phyloP scores from a whole-genome alignment of 2,888 invertebrate species.

The Sphaerophoria taeniata region DNA sequence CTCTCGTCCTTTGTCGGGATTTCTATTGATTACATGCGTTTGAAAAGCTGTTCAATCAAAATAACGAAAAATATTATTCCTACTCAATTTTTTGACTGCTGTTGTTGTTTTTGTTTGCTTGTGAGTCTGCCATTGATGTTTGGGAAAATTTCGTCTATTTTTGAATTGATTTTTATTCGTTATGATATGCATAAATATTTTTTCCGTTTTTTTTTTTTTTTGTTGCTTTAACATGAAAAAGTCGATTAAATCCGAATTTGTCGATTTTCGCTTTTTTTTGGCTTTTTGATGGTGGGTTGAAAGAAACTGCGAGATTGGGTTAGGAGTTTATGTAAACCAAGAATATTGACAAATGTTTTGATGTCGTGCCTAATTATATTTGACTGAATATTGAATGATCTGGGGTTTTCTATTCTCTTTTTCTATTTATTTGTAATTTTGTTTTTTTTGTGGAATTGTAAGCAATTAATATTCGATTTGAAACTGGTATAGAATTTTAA shows the following conservation, averaged over 20 bases:
- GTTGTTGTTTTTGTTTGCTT: neutral
- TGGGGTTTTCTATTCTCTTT: constrained; percentile 1
- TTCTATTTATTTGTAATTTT: neutral
- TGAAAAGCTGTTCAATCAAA: constrained; percentile 32
- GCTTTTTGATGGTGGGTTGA: neutral
- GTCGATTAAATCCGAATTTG: constrained; percentile 27
- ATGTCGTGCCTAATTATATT: constrained; percentile 31
- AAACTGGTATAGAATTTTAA: neutral
- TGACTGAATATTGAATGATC: constrained; percentile 23
- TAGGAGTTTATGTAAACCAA: neutral
- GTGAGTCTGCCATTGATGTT: neutral
- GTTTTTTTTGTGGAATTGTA: neutral
- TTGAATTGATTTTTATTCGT: constrained; percentile 18
- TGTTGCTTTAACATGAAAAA: neutral
- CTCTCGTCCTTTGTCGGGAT: constrained; percentile 2
- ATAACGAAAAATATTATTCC: neutral
- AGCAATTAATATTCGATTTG: neutral
- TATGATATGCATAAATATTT: neutral
- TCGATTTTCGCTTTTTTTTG: neutral
- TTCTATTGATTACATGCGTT: constrained; percentile 64
- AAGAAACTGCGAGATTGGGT: neutral
- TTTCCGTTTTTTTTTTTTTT: neutral
- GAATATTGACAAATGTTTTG: constrained; percentile 32
- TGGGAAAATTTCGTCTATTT: constrained; percentile 9
- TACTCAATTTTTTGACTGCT: neutral